A percentile compares a stretch with the other conserved stretches of the same genome.
phyloP scores from a whole-genome alignment of 2,797 vertebrate species.

The Etheostoma nigrum region DNA sequence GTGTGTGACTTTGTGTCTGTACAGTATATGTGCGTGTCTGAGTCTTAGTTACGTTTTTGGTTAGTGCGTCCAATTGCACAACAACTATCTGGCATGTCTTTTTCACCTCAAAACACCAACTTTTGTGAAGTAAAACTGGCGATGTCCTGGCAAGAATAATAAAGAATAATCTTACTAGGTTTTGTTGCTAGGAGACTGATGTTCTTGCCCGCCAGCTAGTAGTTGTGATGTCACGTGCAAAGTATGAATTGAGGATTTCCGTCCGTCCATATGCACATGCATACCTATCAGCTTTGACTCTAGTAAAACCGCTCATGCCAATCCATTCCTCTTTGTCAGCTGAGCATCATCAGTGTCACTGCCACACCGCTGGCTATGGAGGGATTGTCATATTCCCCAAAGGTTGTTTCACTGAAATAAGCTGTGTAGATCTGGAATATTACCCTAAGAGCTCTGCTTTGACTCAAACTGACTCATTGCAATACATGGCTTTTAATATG shows the following conservation, averaged over 20 bases:
- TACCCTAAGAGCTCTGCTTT: neutral
- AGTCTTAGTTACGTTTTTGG: too few relatives aligned
- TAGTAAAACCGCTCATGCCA: conserved; percentile 5
- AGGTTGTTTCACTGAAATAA: conserved; percentile 11
- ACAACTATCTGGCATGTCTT: too few relatives aligned
- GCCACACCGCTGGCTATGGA: conserved; percentile 4
- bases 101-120: too few relatives aligned
- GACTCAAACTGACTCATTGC: neutral
- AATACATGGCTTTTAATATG: neutral
- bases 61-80: too few relatives aligned
- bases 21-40: too few relatives aligned
- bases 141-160: too few relatives aligned
- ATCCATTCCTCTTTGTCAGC: conserved; percentile 16
- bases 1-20: too few relatives aligned
- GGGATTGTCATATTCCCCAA: conserved; percentile 25
- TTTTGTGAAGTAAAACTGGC: too few relatives aligned
- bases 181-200: too few relatives aligned
- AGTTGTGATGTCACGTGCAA: too few relatives aligned
- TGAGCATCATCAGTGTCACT: conserved; percentile 17
- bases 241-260: neutral
- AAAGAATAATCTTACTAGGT: too few relatives aligned
- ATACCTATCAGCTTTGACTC: conserved; percentile 9
- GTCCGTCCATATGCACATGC: neutral
- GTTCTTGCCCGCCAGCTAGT: too few relatives aligned
- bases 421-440: conserved; percentile 4